Base-by-base conservation (phyloP, 2,797 vertebrate genomes). In the Vultur gryphus region DNA sequence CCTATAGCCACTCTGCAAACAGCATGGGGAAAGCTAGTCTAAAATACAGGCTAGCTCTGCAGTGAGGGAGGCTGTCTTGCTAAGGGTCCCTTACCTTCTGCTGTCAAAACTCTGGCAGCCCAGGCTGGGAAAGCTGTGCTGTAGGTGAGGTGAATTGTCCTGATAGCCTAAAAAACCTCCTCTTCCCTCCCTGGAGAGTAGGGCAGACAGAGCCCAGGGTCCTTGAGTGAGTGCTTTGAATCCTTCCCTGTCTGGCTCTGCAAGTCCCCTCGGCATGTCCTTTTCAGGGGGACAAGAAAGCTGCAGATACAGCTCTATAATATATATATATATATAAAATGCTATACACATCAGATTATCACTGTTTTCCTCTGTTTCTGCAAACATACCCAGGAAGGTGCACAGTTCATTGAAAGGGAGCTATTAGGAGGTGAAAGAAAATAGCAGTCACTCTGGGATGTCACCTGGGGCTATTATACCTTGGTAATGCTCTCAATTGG, bases 1-100 rank as follows among this genome's bases (percentile, higher is more conserved):
- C 41, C 85, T 7, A 0, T 7, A 28, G 33, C 20, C 1, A 0
- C 37, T 7, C 26, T 16, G 25, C 21, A 6, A 14, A 14, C 35
- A 9, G 7, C 51, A 0, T 1, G 4, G 59, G 46, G 72, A 35
- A 5, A 62, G 66, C 33, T 31, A 2, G n/a, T 73, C 55, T 26
- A 0, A 37, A 33, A 7, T 1, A 4, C 35, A 11, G 64, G 6
- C 16, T 16, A 7, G 65, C 46, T n/a, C 75, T 67, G 66, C 81
- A 44, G 67, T 13, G 58, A 57, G 66, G 26, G 59, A 67, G n/a
- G 49, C 10, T 48, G 72, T 14, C 67, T 19, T 23, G 20, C 29
- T 33, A 16, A 52, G n/a, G 23, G 28, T 31, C 28, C 26, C 39
- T 80, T 15, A 2, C 16, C 41, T n/a, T 10, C 49, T 33, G 15